Percentiles rank a stretch among this genome's conserved stretches.
Evolutionary conservation across 2,113 vertebrate genomes (phyloP).

Genomic region (Eulacestoma nigropectus): DNA sequence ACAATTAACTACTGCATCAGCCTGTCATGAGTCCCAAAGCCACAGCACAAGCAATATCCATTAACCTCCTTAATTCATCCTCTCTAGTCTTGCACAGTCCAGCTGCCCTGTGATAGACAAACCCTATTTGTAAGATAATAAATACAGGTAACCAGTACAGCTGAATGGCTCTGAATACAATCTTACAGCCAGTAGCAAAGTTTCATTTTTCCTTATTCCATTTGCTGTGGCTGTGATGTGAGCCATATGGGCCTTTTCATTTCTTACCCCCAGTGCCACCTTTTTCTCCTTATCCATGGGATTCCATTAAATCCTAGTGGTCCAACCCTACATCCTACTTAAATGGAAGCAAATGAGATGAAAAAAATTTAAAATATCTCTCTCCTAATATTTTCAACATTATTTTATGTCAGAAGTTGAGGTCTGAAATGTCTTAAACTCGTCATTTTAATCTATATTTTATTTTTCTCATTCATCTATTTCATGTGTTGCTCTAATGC

Average conservation of each 20-base stretch:
- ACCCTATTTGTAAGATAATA: background rate
- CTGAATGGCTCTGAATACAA: background rate
- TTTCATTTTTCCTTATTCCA: background rate
- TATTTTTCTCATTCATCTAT: background rate
- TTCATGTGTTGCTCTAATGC: background rate
- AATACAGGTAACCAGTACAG: background rate
- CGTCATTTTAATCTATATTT: background rate
- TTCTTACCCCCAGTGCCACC: background rate
- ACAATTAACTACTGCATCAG: background rate
- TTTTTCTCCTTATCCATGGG: background rate
- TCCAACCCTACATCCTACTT: background rate
- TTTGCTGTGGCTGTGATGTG: background rate
- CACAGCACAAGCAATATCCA: background rate
- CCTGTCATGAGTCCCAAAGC: background rate
- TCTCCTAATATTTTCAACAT: background rate
- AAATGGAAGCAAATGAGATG: background rate
- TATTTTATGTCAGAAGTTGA: background rate
- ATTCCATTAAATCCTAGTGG: background rate
- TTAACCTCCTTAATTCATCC: background rate
- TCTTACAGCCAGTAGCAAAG: background rate
- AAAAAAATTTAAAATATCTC: background rate
- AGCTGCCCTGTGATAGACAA: background rate
- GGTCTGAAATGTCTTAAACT: background rate
- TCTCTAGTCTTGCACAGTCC: background rate
- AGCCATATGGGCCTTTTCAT: fast-evolving